Base-by-base conservation (phyloP, 2,797 vertebrate species). In the Crossoptilon crossoptilon region DNA sequence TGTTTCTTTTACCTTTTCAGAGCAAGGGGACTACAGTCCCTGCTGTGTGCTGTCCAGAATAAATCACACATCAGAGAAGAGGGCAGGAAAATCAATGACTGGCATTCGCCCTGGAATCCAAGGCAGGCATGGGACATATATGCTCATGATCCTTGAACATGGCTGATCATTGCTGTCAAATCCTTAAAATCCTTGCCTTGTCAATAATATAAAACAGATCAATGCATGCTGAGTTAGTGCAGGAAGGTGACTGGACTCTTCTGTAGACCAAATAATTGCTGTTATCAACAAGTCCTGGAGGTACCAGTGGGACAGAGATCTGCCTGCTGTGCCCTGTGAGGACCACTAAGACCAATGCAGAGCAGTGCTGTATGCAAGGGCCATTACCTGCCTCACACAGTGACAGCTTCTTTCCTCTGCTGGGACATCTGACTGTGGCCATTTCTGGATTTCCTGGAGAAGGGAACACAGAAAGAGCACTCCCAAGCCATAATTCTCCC, bases 361-460 rank as follows among this genome's bases (percentile, higher is more conserved):
- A 21, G 14, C 33, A 39, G 19, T 10, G 14, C 39, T 44, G 21
- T 23, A 39, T n/a, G 51, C n/a, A 39, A 43, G 53, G 56, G 24
- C 44, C 73, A 69, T 94, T 67, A 83, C 60, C 55, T 64, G 4
- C 29, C 5, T 1, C 2, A 0, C 0, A 16, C 85, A 70, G 14
- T 0, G 5, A 6, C 1, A 5, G 29, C 24, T 35, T 11, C 6
- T 51, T 46, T 3, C 1, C 55, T 9, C 6, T 2, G 0, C 15
- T 13, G 2, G 5, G 16, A 41, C 22, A 8, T 2, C 11, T 17
- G 10, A 4, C 6, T 6, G 17, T 10, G 2, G 8, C 8, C 1
- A 1, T 4, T 4, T 3, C 44, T 3, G 11, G 7, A 4, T 35
- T 26, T 27, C 6, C 68, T 69, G n/a, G 24, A 26, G 43, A 69